Conservation (phyloP, 1,140 invertebrate genomes). For the Drosophila erecta region DNA sequence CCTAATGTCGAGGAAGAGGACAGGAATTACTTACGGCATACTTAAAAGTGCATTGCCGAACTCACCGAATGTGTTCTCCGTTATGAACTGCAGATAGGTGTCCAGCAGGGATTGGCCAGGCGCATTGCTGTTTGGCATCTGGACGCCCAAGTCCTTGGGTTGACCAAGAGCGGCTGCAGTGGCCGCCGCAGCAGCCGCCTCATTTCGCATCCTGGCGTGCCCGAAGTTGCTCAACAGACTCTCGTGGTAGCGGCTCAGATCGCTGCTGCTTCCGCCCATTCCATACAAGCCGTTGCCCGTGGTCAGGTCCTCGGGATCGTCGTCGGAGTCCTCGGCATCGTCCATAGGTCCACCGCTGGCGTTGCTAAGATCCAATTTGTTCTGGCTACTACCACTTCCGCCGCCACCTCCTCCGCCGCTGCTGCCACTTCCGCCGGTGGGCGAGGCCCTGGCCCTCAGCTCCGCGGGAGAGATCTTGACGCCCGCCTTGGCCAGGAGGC, state of each 20-base stretch:
- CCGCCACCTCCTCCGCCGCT: conserved; percentile 86
- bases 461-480: conserved; percentile 94
- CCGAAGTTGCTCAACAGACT: conserved; percentile 85
- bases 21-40: not conserved
- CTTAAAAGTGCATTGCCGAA: not conserved
- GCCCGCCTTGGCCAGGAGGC: conserved; percentile 93
- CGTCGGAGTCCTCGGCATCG: conserved; percentile 85
- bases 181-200: conserved; percentile 84
- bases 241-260: conserved; percentile 78
- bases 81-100: conserved; percentile 93
- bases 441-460: conserved; percentile 91
- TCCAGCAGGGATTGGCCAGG: conserved; percentile 91
- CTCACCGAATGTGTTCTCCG: conserved; percentile 90
- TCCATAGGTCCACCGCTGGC: conserved; percentile 81
- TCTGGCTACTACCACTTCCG: conserved; percentile 87
- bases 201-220: conserved; percentile 85
- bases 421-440: conserved; percentile 89
- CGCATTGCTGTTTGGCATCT: conserved; percentile 83
- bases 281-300: conserved; percentile 84
- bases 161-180: conserved; percentile 80
- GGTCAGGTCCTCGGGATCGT: conserved; percentile 93
- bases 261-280: conserved; percentile 59
- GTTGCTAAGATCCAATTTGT: conserved; percentile 89
- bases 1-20: conserved; percentile 41
- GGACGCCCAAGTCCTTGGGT: conserved; percentile 81